Conservation (phyloP, 2,888 invertebrate genomes). For the Nebria brevicollis region DNA sequence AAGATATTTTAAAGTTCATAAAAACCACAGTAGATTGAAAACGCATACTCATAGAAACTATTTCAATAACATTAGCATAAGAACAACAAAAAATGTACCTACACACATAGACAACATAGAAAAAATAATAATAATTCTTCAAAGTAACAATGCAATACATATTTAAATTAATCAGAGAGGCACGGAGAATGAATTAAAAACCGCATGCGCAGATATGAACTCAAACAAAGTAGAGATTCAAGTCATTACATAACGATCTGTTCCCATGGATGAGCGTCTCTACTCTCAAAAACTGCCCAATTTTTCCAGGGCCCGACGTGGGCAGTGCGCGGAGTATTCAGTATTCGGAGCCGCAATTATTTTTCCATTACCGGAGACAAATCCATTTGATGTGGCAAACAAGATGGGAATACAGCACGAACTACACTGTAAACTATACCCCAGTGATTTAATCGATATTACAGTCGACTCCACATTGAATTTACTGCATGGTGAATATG, state of each 20-base stretch:
- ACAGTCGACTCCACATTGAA: background rate
- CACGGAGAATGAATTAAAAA: constrained; percentile 7
- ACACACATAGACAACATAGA: constrained; percentile 24
- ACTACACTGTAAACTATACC: constrained; percentile 34
- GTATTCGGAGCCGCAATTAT: constrained; percentile 44
- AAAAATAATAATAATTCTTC: constrained; percentile 11
- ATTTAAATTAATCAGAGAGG: constrained; percentile 42
- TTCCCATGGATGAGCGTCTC: constrained; percentile 19
- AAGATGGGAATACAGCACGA: constrained; percentile 18
- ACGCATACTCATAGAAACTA: constrained; percentile 26
- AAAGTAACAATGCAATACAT: constrained; percentile 36
- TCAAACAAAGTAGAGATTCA: background rate
- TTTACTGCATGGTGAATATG: background rate
- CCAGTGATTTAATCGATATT: background rate
- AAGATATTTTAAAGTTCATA: constrained; percentile 1
- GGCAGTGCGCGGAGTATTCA: constrained; percentile 19
- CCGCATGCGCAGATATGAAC: background rate
- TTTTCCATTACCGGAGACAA: constrained; percentile 45
- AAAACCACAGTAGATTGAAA: constrained; percentile 16
- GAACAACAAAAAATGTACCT: constrained; percentile 21
- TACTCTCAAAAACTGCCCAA: constrained; percentile 22
- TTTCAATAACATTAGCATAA: constrained; percentile 33
- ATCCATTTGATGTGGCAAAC: constrained; percentile 45
- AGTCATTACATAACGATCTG: constrained; percentile 31
- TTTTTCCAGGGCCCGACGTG: constrained; percentile 31